Base-by-base conservation (phyloP, 2,113 vertebrate genomes). In the Protomyctophum bolini region DNA sequence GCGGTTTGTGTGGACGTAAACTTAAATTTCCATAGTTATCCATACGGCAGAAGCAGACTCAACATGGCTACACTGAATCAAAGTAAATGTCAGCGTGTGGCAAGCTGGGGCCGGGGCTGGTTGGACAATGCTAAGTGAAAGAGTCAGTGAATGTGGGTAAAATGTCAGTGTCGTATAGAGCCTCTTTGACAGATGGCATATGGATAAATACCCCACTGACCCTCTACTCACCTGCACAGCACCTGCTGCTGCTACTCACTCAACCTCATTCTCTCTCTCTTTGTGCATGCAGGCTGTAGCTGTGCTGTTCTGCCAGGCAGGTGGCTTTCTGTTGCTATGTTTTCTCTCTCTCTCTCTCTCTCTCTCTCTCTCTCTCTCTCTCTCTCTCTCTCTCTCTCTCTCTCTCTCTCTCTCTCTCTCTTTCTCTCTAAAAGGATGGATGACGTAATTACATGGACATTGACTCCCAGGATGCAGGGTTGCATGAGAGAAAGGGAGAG, bases 141-240 rank as follows among this genome's bases (percentile, higher is more conserved):
- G 15, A 10, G 51, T 66, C 66, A 41, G 46, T 64, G 56, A 70
- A 66, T 72, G 74, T 63, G 55, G 63, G 68, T 58, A 41, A 87
- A 86, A 84, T 89, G 83, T 81, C 78, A 77, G 58, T 50, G 72
- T 70, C 62, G 82, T 55, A 72, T 66, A 72, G 55, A 68, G 70
- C 63, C 78, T 74, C 72, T 84, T 68, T 84, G 83, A 84, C 86
- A 88, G 85, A 83, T 88, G 86, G 82, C 83, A 81, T 83, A 86
- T 83, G 81, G 83, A 70, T 67, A 76, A 41, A 63, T 41, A 61
- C 68, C 14, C 61, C 70, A 68, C 49, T 86, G 83, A 85, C 78
- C 86, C 76, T 81, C 64, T 82, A 70, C 77, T 84, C 77, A 88
- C 83, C 86, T 83, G 77, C 67, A 12, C 68, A 60, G 11, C 62